These are phyloP conservation scores for Cancer borealis DNA, from an alignment of 2,888 invertebrate genomes.

Conservation along the genomic window DNA sequence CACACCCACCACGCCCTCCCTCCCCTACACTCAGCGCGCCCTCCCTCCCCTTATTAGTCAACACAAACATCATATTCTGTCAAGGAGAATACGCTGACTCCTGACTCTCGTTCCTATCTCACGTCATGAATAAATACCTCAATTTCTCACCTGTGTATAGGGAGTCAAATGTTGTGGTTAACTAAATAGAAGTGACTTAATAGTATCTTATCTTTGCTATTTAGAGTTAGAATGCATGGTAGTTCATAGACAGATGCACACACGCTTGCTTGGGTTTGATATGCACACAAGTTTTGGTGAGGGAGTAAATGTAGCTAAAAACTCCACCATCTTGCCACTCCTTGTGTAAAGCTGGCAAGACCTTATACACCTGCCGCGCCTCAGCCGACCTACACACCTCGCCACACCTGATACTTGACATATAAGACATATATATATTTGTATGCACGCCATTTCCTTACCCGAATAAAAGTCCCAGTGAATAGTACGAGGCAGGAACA, in stretches of 20 bases:
- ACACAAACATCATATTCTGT: conserved; percentile 22
- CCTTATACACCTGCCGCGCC: conserved; percentile 23
- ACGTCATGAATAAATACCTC: background rate
- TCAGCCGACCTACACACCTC: conserved; percentile 20
- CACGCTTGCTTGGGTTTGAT: background rate
- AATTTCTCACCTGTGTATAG: background rate
- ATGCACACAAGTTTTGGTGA: background rate
- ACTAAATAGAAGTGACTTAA: background rate
- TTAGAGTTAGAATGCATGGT: background rate
- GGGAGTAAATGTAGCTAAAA: background rate
- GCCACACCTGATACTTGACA: conserved; percentile 30
- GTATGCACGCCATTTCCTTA: background rate
- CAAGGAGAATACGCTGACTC: background rate
- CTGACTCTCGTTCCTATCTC: background rate
- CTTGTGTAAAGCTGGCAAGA: background rate
- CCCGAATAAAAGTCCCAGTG: background rate
- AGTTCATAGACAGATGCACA: background rate
- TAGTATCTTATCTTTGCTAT: background rate
- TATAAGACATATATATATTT: background rate
- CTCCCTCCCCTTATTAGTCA: conserved; percentile 29
- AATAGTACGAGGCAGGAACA: background rate
- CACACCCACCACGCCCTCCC: conserved; percentile 21
- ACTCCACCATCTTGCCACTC: conserved; percentile 5
- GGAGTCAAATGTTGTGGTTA: background rate
- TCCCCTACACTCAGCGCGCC: background rate